Evolutionary conservation across 2,113 vertebrate genomes (phyloP).

Genomic region (Bothrops jararaca): DNA sequence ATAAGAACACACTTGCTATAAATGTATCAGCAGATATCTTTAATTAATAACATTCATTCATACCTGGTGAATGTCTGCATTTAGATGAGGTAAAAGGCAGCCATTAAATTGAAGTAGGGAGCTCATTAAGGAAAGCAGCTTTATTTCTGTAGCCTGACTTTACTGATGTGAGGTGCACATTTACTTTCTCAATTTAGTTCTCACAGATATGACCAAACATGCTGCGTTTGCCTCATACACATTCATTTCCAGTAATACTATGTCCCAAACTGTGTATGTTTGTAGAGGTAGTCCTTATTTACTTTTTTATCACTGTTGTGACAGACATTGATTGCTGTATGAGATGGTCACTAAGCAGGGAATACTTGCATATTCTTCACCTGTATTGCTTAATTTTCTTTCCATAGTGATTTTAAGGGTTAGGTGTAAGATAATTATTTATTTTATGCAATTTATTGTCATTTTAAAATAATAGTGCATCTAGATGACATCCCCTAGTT

Average conservation of each 20-base stretch:
- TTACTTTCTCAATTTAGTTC: slow-evolving; percentile 20
- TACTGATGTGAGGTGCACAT: background rate
- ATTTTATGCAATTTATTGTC: background rate
- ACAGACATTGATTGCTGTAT: background rate
- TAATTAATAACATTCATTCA: slow-evolving; percentile 44
- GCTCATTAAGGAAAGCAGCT: slow-evolving; percentile 43
- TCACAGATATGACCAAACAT: slow-evolving; percentile 14
- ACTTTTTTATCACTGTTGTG: background rate
- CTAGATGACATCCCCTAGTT: background rate
- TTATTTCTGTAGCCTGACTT: slow-evolving; percentile 46
- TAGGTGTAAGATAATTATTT: background rate
- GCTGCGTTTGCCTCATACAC: background rate
- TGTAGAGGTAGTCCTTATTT: background rate
- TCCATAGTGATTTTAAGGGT: background rate
- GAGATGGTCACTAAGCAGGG: background rate
- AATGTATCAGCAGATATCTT: slow-evolving; percentile 34
- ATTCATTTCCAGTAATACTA: slow-evolving; percentile 13
- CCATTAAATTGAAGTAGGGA: slow-evolving; percentile 42
- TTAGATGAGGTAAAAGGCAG: slow-evolving; percentile 47
- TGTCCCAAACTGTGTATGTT: background rate
- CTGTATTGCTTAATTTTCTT: background rate
- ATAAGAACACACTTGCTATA: slow-evolving; percentile 43
- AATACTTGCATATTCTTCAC: background rate
- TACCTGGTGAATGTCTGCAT: slow-evolving; percentile 34
- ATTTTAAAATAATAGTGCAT: background rate